Evolutionary conservation across 2,797 vertebrate genomes (phyloP).

Genomic region (Pseudocheirus occidentalis): DNA sequence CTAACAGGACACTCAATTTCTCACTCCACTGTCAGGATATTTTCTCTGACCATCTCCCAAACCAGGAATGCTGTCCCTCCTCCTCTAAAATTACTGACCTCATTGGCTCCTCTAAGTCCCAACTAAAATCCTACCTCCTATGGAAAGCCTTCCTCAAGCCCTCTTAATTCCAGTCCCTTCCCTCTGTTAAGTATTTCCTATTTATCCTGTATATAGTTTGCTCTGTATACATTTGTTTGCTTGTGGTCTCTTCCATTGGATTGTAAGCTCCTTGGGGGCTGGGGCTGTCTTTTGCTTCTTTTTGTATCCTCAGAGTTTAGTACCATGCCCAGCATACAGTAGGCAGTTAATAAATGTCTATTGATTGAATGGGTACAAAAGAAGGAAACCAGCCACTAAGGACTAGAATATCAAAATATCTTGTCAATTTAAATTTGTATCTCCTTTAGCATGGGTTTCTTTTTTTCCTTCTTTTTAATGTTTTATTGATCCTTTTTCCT

Average conservation of each 20-base stretch:
- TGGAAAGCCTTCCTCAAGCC: not conserved
- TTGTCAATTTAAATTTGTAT: not conserved
- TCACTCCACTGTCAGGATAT: not conserved
- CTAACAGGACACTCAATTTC: not conserved
- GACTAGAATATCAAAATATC: not conserved
- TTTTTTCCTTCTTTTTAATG: not conserved
- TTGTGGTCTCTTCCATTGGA: not conserved
- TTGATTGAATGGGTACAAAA: not conserved
- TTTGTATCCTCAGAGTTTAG: not conserved
- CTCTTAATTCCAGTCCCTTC: not conserved
- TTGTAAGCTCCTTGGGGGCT: not conserved
- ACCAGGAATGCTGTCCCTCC: not conserved
- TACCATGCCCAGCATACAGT: not conserved
- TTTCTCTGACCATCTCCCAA: not conserved
- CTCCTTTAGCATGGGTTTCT: not conserved
- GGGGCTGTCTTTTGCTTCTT: not conserved
- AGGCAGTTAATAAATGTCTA: not conserved
- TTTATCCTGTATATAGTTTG: not conserved
- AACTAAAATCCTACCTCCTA: not conserved
- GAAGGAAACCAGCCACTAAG: not conserved
- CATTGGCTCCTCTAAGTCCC: not conserved
- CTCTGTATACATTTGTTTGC: not conserved
- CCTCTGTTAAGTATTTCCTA: not conserved
- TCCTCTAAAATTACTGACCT: not conserved
- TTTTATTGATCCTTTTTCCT: not conserved